Evolutionary conservation across 2,113 vertebrate genomes (phyloP), one percentile per base, ranked within the genome.

Genomic region (Peromyscus californicus): DNA sequence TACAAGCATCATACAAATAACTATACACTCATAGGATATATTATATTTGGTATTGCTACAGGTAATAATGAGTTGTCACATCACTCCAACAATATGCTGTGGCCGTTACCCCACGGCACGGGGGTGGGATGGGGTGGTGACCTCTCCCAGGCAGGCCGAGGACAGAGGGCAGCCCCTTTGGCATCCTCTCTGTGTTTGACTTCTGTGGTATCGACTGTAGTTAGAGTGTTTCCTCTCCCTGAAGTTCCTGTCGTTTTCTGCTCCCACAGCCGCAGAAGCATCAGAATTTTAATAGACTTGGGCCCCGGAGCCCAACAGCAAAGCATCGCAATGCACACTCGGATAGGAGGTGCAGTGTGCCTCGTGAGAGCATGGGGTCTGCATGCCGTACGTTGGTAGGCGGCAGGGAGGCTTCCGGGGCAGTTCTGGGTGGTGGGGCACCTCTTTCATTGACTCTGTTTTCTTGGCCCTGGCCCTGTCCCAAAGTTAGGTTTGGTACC

Each of bases 221-320:
- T 94, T 51, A 9, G 45, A 42, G 33, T 74, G 59, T 70, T 78
- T 91, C 11, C 72, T 72, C 57, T 78, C 79, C 45, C 85, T 19
- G 15, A 94, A 80, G 36, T 97, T 90, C 95, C 95, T 92, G 26
- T 94, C 89, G 48, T 95, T 78, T 90, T 88, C 72, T 89, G 93
- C 70, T 82, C 89, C 83, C 93, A 57, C 36, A 94, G 89, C 74
- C 75, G 61, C 94, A 96, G 92, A 76, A 80, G 91, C 93, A 89
- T 90, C 70, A 69, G 85, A 63, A 95, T 91, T 80, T 89, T 97
- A 95, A 96, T 86, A 89, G 92, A 21, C 45, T 54, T 67, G 90
- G 94, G 93, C 45, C 69, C 83, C n/a, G 33, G 89, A 96, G 91
- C 86, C 92, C 7, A 67, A 70, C 0, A 80, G 78, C 80, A 59